Base-by-base conservation (phyloP, 37 sponge, comb jelly and placozoan species). In the Hexactinellida sp. region DNA sequence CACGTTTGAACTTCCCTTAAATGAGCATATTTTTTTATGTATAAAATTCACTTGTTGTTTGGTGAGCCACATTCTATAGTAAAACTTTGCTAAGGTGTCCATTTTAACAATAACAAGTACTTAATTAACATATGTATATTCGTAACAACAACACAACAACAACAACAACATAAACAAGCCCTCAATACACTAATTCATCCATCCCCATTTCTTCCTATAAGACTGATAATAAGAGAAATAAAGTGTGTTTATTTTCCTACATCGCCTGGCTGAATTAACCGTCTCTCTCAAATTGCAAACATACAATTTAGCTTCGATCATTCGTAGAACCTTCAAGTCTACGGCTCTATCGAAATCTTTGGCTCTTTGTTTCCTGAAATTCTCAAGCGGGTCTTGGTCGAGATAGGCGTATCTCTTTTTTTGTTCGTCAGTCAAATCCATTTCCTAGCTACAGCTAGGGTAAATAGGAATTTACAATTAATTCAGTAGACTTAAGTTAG, bases 121-220 rank as follows among this genome's bases (percentile, higher is more conserved):
- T n/a, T n/a, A n/a, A n/a, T 63, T 63, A 23, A 28, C 13, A 16
- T 47, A 19, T 47, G 16, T 63, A 63, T 63, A 63, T 63, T 23
- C 30, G 28, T 25, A 63, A 63, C 76, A 63, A 63, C 52, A 47
- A 47, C n/a, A 63, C 76, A 63, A n/a, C 21, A 63, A 41, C 47
- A 41, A 41, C 47, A 41, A 41, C 5, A 16, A 5, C 10, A 13
- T 41, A 41, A 63, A 63, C 76, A 63, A 63, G 13, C 76, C 3
- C 28, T 10, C 13, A 63, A 32, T 63, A 63, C 30, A n/a, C 34
- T 63, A 63, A 63, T 63, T 28, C 76, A 63, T 63, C 3, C 3
- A 63, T 28, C 76, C 76, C 76, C 76, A 63, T 23, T 63, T 63
- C 76, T 63, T 63, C 34, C 76, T 63, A n/a, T 63, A 63, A 10